Conservation (phyloP, 1,140 invertebrate species). For the Drosophila bipectinata region DNA sequence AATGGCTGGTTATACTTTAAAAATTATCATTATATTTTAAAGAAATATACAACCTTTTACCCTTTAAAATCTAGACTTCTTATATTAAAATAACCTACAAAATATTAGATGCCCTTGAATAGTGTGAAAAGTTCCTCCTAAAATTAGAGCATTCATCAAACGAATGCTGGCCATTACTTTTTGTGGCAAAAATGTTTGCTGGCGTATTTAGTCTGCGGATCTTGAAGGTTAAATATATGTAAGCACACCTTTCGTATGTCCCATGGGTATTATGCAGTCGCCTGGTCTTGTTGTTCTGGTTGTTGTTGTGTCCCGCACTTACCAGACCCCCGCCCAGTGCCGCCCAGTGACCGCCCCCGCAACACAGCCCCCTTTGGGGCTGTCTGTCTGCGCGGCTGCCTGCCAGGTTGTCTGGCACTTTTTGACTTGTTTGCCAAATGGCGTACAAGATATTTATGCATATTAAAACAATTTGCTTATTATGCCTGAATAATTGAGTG, state of each 20-base stretch:
- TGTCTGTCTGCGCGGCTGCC: slow-evolving; percentile 34
- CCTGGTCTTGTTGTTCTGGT: slow-evolving; percentile 16
- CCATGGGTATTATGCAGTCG: slow-evolving; percentile 62
- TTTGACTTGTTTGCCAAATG: slow-evolving; percentile 82
- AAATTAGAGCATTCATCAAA: slow-evolving; percentile 35
- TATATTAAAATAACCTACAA: neutral
- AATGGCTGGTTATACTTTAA: too few relatives aligned
- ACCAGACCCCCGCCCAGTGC: neutral
- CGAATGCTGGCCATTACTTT: slow-evolving; percentile 6
- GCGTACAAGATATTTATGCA: slow-evolving; percentile 82
- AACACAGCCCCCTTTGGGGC: neutral
- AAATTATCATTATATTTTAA: too few relatives aligned
- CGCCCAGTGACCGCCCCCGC: slow-evolving; percentile 1
- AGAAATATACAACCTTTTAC: too few relatives aligned
- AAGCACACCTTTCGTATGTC: slow-evolving; percentile 69
- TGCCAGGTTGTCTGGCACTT: slow-evolving; percentile 74
- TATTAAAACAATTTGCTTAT: slow-evolving; percentile 83
- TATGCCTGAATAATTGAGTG: slow-evolving; percentile 82
- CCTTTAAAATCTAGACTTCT: neutral
- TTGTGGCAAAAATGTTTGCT: slow-evolving; percentile 55
- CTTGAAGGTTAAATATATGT: slow-evolving; percentile 83
- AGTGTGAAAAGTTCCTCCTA: neutral
- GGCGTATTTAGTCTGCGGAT: slow-evolving; percentile 73
- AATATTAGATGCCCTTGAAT: too few relatives aligned
- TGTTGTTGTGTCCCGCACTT: slow-evolving; percentile 15